Conservation (phyloP, 2,113 vertebrate genomes). For the Galbula dea region DNA sequence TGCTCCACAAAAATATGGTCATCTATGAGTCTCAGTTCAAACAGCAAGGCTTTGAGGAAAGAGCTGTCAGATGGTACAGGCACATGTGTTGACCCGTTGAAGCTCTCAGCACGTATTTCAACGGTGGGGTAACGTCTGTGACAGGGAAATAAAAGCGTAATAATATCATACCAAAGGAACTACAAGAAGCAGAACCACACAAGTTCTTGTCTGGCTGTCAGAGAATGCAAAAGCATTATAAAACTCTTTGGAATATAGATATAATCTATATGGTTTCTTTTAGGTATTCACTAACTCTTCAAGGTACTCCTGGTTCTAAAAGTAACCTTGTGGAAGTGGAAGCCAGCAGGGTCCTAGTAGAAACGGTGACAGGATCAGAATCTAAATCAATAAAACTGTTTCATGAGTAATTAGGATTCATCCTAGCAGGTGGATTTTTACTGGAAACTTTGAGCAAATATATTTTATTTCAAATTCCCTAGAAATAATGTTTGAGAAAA, state of each 20-base stretch:
- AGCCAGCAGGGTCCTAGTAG: rapidly evolving
- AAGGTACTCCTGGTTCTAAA: not conserved
- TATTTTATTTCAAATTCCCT: not conserved
- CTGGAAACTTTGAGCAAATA: not conserved
- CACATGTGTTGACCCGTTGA: conserved; percentile 79
- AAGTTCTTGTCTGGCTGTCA: not conserved
- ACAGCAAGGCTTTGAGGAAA: conserved; percentile 83
- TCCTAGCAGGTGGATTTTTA: not conserved
- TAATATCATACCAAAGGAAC: not conserved
- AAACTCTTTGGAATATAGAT: not conserved
- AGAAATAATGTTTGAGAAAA: not conserved
- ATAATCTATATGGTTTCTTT: not conserved
- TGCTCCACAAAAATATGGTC: conserved; percentile 77
- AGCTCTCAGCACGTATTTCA: conserved; percentile 80
- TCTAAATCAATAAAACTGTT: not conserved
- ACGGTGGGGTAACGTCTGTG: conserved; percentile 86
- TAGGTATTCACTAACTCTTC: not conserved
- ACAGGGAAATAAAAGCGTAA: not conserved
- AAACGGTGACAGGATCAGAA: not conserved
- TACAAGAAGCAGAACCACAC: not conserved
- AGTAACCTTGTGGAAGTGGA: not conserved
- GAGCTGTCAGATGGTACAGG: conserved; percentile 80
- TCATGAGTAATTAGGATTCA: not conserved
- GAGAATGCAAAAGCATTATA: not conserved
- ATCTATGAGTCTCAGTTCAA: conserved; percentile 79